Evolutionary conservation across 1,140 invertebrate species (phyloP), one percentile per base, ranked within the genome.

Genomic region (Polypedilum pembai): DNA sequence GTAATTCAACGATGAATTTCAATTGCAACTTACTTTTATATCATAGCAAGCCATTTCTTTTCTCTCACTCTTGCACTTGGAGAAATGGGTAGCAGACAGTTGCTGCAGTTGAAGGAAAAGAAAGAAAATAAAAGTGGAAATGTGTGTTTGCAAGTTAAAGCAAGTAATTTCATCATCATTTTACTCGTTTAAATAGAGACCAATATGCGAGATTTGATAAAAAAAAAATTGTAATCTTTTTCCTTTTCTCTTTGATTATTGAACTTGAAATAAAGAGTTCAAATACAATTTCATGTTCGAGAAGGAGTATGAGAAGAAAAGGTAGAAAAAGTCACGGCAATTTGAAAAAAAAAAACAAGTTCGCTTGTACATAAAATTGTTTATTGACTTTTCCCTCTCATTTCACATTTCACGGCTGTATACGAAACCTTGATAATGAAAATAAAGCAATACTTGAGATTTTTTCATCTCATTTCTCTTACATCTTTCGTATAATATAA

Each of bases 11-110:
- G 65, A 21, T 69, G 17, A 69, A 69, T 20, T 69, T 20, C 65
- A 69, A 69, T 69, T 69, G n/a, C 45, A 18, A 7, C 65, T 69
- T 69, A 18, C 65, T 69, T 69, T 20, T 69, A 69, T 69, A 69
- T 56, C 45, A 56, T 15, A 33, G 12, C 45, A 12, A 15, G 45
- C n/a, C 45, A 15, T 15, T 56, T 56, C 10, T n/a, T n/a, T n/a
- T 33, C 5, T 33, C 24, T 33, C 24, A 3, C 24, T 33, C 5
- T 33, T 33, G 24, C 3, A 56, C 12, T 56, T 56, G 45, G 45
- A 56, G 45, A 56, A 56, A 56, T 56, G 45, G 45, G 12, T 15
- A 33, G 24, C 24, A 33, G 24, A 33, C 24, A 33, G 24, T 33
- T 33, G 24, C 24, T 3, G 5, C 5, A 5, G 24, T 41, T 45